phyloP scores from a whole-genome alignment of 2,113 vertebrate species.

The Oophaga pumilio region DNA sequence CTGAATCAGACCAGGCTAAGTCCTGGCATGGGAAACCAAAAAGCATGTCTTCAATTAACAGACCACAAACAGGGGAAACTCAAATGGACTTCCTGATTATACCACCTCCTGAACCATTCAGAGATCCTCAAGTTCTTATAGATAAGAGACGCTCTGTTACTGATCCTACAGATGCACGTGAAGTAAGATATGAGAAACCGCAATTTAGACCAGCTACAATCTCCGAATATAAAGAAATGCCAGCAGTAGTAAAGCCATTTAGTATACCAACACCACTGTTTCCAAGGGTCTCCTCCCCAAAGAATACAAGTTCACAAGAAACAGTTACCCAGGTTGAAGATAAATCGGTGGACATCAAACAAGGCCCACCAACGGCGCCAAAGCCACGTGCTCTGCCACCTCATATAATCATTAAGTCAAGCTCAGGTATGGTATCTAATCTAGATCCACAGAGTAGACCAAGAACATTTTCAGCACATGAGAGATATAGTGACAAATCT shows the following conservation, averaged over 20 bases:
- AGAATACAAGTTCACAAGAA: conserved; percentile 26
- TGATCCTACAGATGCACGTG: background rate
- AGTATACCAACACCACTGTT: background rate
- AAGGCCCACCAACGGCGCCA: conserved; percentile 74
- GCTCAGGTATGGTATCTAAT: conserved; percentile 42
- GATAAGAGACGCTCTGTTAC: conserved; percentile 18
- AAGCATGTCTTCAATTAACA: conserved; percentile 37
- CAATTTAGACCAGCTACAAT: background rate
- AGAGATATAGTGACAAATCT: conserved; percentile 13
- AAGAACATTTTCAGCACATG: conserved; percentile 55
- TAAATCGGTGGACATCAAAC: conserved; percentile 61
- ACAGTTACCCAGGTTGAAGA: background rate
- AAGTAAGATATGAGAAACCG: conserved; percentile 40
- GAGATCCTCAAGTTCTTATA: conserved; percentile 51
- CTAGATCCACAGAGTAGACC: conserved; percentile 43
- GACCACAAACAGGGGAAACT: background rate
- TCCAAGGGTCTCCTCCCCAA: conserved; percentile 58
- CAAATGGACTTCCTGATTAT: conserved; percentile 52
- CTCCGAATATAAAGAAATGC: background rate
- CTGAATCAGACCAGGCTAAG: conserved; percentile 10
- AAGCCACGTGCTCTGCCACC: conserved; percentile 80
- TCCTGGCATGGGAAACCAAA: conserved; percentile 33
- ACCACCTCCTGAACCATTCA: conserved; percentile 67
- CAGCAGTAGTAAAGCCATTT: background rate
- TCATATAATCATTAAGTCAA: conserved; percentile 77